These are phyloP conservation scores for Blastobasis lacticolella DNA, from an alignment of 2,888 invertebrate genomes.

Conservation along the genomic window DNA sequence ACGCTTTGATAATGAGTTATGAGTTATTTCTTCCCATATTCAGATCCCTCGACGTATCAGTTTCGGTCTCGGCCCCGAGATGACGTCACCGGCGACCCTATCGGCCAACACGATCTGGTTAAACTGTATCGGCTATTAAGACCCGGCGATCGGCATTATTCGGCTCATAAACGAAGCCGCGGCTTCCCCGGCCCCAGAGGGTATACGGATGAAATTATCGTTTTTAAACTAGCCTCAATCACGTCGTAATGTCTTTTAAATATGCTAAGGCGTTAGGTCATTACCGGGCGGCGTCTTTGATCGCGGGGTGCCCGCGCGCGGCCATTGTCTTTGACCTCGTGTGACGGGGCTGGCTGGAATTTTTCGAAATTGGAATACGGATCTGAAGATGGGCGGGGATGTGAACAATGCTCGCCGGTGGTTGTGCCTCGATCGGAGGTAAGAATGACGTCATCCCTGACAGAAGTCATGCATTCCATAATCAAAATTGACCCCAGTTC, in stretches of 20 bases:
- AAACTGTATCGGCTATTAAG: slow-evolving; percentile 6
- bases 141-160: neutral
- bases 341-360: neutral
- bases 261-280: slow-evolving; percentile 33
- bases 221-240: slow-evolving; percentile 50
- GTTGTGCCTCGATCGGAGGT: too few relatives aligned
- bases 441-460: too few relatives aligned
- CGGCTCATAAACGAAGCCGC: neutral
- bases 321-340: slow-evolving; percentile 13
- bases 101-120: neutral
- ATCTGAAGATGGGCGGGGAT: too few relatives aligned
- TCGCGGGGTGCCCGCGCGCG: slow-evolving; percentile 16
- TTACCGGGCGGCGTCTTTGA: slow-evolving; percentile 38
- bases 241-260: slow-evolving; percentile 46
- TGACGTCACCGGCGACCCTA: too few relatives aligned
- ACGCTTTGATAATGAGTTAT: too few relatives aligned
- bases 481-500: too few relatives aligned
- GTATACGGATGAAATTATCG: slow-evolving; percentile 37
- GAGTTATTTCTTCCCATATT: too few relatives aligned
- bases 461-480: too few relatives aligned
- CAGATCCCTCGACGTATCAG: too few relatives aligned
- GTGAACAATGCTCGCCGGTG: too few relatives aligned
- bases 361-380: slow-evolving; percentile 1
- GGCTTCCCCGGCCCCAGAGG: slow-evolving; percentile 9
- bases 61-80: too few relatives aligned